These are phyloP conservation scores for Poecile atricapillus DNA, from an alignment of 2,113 vertebrate genomes.

Conservation along the genomic window DNA sequence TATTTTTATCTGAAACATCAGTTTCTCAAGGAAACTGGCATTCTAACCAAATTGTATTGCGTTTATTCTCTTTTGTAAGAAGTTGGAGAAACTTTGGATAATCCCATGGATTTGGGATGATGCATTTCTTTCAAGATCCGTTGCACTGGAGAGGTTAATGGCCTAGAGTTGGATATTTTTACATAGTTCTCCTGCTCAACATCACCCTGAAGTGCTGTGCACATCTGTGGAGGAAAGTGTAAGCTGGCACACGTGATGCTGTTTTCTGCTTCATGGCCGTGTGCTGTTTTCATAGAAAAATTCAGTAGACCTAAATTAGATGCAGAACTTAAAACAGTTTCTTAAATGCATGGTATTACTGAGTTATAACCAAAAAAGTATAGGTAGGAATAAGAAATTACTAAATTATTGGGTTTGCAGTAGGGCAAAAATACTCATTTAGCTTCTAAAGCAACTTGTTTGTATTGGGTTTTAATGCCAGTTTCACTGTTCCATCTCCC, in stretches of 20 bases:
- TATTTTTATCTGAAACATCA: constrained; percentile 59
- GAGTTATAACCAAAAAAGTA: not conserved
- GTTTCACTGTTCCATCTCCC: constrained; percentile 44
- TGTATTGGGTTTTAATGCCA: constrained; percentile 62
- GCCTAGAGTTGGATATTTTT: constrained; percentile 11
- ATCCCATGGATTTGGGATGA: constrained; percentile 2
- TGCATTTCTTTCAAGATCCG: not conserved
- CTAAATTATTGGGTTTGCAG: not conserved
- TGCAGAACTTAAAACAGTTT: constrained; percentile 22
- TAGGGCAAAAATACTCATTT: not conserved
- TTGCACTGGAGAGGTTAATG: not conserved
- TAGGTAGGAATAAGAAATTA: constrained; percentile 3
- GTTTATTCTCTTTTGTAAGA: constrained; percentile 53
- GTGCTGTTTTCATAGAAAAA: not conserved
- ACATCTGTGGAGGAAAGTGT: not conserved
- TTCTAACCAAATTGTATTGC: constrained; percentile 69
- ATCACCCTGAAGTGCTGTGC: constrained; percentile 32
- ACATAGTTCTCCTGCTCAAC: not conserved
- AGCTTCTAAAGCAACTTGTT: constrained; percentile 3
- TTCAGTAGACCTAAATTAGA: not conserved
- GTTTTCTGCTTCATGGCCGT: constrained; percentile 44
- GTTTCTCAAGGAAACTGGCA: constrained; percentile 73
- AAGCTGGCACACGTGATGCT: constrained; percentile 30
- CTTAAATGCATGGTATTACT: constrained; percentile 4
- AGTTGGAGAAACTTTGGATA: constrained; percentile 1